Conservation (phyloP, 2,888 invertebrate genomes). For the Orthosia gothica region DNA sequence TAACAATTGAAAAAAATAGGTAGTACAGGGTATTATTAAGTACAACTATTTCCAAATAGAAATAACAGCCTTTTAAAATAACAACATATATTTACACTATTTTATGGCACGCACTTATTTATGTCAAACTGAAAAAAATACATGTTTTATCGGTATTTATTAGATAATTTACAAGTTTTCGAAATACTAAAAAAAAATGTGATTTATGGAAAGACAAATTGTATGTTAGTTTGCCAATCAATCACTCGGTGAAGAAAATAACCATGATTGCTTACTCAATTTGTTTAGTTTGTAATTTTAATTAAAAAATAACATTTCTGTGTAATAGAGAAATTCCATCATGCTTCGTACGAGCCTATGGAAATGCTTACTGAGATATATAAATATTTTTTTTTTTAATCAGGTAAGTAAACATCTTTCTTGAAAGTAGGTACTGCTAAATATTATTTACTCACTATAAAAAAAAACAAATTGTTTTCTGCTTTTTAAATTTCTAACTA, state of each 20-base stretch:
- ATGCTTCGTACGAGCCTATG: too few relatives aligned
- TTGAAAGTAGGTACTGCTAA: too few relatives aligned
- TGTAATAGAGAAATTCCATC: too few relatives aligned
- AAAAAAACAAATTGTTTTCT: too few relatives aligned
- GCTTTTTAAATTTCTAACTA: too few relatives aligned
- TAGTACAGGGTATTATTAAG: constrained; percentile 7
- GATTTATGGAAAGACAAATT: not conserved
- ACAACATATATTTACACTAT: constrained; percentile 16
- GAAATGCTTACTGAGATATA: too few relatives aligned
- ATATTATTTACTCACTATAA: too few relatives aligned
- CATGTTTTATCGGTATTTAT: not conserved
- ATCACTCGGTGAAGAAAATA: not conserved
- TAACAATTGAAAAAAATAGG: not conserved
- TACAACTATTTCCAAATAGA: constrained; percentile 19
- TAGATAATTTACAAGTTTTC: constrained; percentile 2
- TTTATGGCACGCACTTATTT: constrained; percentile 31
- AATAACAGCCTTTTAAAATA: constrained; percentile 43
- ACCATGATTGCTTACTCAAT: not conserved
- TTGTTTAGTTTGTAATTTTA: not conserved
- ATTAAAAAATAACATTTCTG: not conserved
- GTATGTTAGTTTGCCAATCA: not conserved
- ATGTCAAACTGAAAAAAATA: constrained; percentile 15
- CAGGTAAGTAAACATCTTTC: too few relatives aligned
- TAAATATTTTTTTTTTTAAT: too few relatives aligned
- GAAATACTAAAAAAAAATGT: not conserved